phyloP scores from a whole-genome alignment of 1,140 invertebrate genomes.

The Megalonaias nervosa region DNA sequence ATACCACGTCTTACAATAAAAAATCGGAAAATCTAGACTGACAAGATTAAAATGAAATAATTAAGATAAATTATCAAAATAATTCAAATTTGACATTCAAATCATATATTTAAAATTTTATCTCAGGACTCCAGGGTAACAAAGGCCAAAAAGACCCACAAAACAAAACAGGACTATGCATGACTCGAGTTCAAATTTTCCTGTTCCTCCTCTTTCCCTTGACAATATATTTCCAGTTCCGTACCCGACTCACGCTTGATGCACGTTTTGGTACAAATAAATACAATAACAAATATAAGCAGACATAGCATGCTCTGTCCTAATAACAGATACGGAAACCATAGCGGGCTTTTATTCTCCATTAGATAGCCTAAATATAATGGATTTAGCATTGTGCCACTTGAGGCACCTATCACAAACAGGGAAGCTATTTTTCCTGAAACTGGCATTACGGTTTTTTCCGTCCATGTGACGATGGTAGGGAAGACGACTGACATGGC shows the following conservation, averaged over 20 bases:
- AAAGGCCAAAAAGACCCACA: too few species aligned
- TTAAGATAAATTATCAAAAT: too few species aligned
- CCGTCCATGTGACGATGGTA: slow-evolving; percentile 45
- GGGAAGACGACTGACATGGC: slow-evolving; percentile 49
- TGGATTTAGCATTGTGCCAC: slow-evolving; percentile 45
- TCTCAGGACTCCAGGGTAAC: too few species aligned
- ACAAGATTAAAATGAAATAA: too few species aligned
- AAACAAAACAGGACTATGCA: too few species aligned
- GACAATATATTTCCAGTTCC: too few species aligned
- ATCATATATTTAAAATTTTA: too few species aligned
- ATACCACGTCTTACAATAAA: too few species aligned
- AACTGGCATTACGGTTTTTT: slow-evolving; percentile 45
- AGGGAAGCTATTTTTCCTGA: slow-evolving; percentile 40
- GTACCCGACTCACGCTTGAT: neutral
- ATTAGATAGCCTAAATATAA: slow-evolving; percentile 46
- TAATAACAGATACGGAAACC: slow-evolving; percentile 45
- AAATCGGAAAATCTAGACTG: too few species aligned
- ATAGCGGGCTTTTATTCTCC: slow-evolving; percentile 43
- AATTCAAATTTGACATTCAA: too few species aligned
- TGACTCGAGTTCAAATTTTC: too few species aligned
- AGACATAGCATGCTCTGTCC: slow-evolving; percentile 34
- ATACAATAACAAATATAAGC: slow-evolving; percentile 20
- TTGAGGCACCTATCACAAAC: slow-evolving; percentile 45
- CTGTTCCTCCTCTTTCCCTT: too few species aligned
- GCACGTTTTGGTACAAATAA: slow-evolving; percentile 18